These are phyloP conservation scores for Anthopleura xanthogrammica DNA, from an alignment of 92 coral and sea anemone species.

Conservation along the genomic window DNA sequence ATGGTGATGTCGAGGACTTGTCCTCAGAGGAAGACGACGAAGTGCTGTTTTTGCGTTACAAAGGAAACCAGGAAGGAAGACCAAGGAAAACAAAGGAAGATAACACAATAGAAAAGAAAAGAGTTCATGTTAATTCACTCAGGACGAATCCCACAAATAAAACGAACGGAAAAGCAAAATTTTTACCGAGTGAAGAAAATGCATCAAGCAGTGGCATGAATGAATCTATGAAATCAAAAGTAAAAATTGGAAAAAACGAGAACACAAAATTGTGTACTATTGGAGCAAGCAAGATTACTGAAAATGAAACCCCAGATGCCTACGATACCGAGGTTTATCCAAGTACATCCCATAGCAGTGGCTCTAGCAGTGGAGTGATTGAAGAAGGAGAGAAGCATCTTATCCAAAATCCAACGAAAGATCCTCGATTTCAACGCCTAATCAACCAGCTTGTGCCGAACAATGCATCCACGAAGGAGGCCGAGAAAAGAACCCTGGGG, in stretches of 20 bases:
- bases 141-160: not conserved
- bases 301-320: not conserved
- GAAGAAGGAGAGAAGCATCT: not conserved
- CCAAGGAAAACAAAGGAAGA: not conserved
- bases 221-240: not conserved
- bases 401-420: slow-evolving; percentile 29
- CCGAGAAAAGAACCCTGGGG: not conserved
- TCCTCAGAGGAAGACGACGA: not conserved
- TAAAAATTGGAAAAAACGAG: not conserved
- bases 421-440: slow-evolving; percentile 55
- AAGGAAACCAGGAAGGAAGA: not conserved
- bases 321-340: not conserved
- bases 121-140: not conserved
- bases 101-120: not conserved
- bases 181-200: not conserved
- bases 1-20: slow-evolving; percentile 11
- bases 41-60: not conserved
- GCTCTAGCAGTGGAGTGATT: not conserved
- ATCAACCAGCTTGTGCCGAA: slow-evolving; percentile 53
- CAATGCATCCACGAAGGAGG: not conserved
- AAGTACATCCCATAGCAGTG: not conserved
- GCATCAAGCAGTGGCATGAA: not conserved
- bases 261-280: not conserved
- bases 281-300: not conserved
- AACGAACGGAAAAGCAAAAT: not conserved